Evolutionary conservation across 2,888 invertebrate species (phyloP).

Genomic region (Trichogramma evanescens): DNA sequence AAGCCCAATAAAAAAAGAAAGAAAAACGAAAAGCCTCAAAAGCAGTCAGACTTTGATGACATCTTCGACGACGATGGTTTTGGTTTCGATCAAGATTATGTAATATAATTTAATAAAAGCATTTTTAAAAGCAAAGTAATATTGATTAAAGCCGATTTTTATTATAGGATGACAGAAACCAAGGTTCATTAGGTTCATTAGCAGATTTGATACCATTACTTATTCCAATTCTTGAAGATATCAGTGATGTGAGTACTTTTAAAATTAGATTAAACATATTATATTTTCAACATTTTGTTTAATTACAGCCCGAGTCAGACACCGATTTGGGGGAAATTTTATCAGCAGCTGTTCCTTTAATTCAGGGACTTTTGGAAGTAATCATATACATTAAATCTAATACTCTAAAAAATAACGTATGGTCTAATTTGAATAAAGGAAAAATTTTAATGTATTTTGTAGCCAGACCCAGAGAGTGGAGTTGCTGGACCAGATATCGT

Average conservation of each 20-base stretch:
- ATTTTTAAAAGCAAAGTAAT: background rate
- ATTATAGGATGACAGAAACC: constrained; percentile 24
- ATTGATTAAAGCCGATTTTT: background rate
- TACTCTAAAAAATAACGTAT: no score
- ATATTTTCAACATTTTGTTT: constrained; percentile 13
- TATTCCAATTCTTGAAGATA: constrained; percentile 41
- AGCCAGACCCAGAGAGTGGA: constrained; percentile 25
- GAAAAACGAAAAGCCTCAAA: constrained; percentile 24
- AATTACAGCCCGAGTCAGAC: constrained; percentile 37
- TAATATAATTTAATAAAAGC: background rate
- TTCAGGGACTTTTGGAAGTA: constrained; percentile 40
- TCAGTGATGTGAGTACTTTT: constrained; percentile 39
- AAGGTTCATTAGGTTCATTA: constrained; percentile 37
- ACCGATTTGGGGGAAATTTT: constrained; percentile 37
- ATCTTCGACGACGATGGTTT: background rate
- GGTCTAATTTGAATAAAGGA: background rate
- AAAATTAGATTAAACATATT: constrained; percentile 8
- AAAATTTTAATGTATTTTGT: no score
- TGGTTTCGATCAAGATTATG: background rate
- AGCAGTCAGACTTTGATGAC: constrained; percentile 18
- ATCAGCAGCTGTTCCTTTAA: constrained; percentile 34
- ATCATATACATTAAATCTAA: constrained; percentile 1
- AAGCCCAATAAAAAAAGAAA: no score
- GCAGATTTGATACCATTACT: constrained; percentile 37
- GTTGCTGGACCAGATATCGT: constrained; percentile 26